phyloP scores from a whole-genome alignment of 2,797 vertebrate genomes.

The Graptemys geographica region DNA sequence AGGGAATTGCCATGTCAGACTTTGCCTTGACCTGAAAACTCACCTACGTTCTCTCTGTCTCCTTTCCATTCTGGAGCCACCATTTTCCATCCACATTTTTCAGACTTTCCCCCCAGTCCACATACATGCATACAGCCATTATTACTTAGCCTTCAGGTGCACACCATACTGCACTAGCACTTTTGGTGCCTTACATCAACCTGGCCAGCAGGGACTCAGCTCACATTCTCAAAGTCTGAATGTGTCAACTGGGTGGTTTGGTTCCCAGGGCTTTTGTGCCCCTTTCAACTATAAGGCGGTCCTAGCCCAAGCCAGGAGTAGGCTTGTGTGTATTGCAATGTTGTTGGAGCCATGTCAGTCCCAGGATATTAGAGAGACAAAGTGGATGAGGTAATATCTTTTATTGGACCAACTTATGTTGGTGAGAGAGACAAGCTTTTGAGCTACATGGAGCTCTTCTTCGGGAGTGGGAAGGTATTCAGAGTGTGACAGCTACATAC shows the following conservation, averaged over 20 bases:
- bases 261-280: neutral
- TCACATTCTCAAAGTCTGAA: neutral
- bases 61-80: neutral
- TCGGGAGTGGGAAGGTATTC: neutral
- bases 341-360: neutral
- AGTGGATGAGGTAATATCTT: neutral
- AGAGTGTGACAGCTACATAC: neutral
- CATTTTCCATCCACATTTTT: neutral
- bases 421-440: neutral
- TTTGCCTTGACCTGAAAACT: neutral
- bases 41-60: too few species aligned
- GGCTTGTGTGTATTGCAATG: neutral
- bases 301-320: neutral
- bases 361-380: neutral
- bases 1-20: neutral
- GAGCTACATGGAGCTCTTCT: neutral
- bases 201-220: neutral
- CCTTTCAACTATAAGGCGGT: neutral
- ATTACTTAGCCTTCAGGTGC: neutral
- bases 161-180: neutral
- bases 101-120: neutral
- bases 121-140: accelerated
- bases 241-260: neutral
- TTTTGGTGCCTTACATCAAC: neutral
- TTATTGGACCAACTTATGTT: neutral